Base-by-base conservation (phyloP, 2,797 vertebrate genomes). In the Nasua narica region DNA sequence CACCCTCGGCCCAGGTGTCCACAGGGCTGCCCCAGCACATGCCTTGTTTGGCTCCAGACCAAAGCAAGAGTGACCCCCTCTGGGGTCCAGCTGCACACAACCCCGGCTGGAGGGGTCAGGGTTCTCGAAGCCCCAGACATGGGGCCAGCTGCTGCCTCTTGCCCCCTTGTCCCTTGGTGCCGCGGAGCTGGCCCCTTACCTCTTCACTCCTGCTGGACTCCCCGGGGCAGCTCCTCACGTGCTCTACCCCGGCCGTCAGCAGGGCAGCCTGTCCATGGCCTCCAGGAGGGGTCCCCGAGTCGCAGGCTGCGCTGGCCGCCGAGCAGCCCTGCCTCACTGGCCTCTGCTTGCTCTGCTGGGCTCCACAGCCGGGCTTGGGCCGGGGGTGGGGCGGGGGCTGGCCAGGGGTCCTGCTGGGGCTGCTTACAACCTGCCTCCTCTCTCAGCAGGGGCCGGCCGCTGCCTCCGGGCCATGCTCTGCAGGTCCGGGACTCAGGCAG, bases 111-210 rank as follows among this genome's bases (percentile, higher is more conserved):
- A 82, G 58, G 74, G 67, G 65, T 72, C 89, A 35, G 76, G 16
- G 35, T 46, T 90, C 74, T 60, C 32, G 67, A 93, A 62, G 70
- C 52, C 84, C 11, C 32, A 85, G 72, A 48, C 70, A 9, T 0
- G 0, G 46, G 77, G 52, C 79, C 77, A 82, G 91, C 54, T 54
- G 91, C 90, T 87, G 78, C 77, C 48, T 70, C 60, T n/a, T 1
- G 8, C 40, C 69, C 78, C n/a, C 16, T 69, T 19, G 14, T n/a
- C 77, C 92, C 94, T 90, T 12, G 6, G 54, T 88, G 78, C 90
- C 84, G 23, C 43, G 19, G 50, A 37, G 50, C 82, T 48, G 25
- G 29, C 67, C 82, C 87, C 98, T 98, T 98, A 98, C 98, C 98
- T 97, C 85, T 97, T 97, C 94, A 93, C 96, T 97, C 88, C 88